Evolutionary conservation across 1,140 invertebrate species (phyloP).

Genomic region (Helicoverpa armigera): DNA sequence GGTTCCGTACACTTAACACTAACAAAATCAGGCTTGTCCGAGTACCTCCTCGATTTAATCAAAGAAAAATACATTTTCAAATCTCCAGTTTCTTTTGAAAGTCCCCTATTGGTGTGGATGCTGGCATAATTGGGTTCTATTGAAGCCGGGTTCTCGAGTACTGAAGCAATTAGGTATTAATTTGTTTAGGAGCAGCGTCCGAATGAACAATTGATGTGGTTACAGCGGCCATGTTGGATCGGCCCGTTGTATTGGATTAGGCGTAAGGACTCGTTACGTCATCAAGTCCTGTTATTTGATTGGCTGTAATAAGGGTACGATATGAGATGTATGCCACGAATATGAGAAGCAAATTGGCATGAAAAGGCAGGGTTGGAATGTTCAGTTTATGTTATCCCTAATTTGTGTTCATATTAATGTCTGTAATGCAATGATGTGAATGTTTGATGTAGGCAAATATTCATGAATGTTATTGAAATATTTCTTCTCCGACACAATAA

Average conservation of each 20-base stretch:
- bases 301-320: conserved; percentile 13
- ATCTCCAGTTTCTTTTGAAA: conserved; percentile 46
- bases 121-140: conserved; percentile 53
- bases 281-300: conserved; percentile 29
- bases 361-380: neutral
- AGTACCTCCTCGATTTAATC: conserved; percentile 40
- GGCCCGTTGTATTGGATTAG: conserved; percentile 43
- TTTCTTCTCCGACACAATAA: no score
- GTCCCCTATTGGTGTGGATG: conserved; percentile 31
- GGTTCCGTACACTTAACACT: conserved; percentile 12
- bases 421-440: neutral
- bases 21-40: conserved; percentile 6
- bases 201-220: conserved; percentile 69
- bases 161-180: conserved; percentile 67
- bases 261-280: conserved; percentile 11
- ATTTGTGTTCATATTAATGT: neutral
- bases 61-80: conserved; percentile 54
- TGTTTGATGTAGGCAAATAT: no score
- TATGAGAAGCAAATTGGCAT: conserved; percentile 25
- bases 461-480: no score
- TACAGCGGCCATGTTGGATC: conserved; percentile 61
- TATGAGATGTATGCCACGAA: conserved; percentile 4
- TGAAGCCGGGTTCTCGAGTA: conserved; percentile 43
- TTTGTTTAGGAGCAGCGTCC: conserved; percentile 67
- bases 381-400: neutral